Conservation (phyloP, 2,888 invertebrate genomes). For the Altica lythri region DNA sequence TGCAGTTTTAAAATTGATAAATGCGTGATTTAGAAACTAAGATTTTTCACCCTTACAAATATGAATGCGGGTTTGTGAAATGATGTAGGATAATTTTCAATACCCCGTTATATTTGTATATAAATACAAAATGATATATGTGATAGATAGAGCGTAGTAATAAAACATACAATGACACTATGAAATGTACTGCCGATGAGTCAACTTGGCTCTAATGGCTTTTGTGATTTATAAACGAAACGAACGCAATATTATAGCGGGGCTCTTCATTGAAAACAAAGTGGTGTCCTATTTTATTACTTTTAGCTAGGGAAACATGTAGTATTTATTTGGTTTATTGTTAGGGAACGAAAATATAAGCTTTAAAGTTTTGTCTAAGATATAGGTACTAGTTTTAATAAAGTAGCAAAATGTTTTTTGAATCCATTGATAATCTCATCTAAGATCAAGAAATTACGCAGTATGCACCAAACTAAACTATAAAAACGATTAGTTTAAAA, state of each 20-base stretch:
- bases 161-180: slow-evolving; percentile 44
- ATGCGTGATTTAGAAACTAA: too few relatives aligned
- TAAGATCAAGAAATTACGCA: too few relatives aligned
- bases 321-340: too few relatives aligned
- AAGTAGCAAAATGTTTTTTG: too few relatives aligned
- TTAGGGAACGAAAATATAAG: too few relatives aligned
- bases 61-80: neutral
- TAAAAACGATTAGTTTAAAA: too few relatives aligned
- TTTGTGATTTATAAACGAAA: slow-evolving; percentile 34
- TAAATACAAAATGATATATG: slow-evolving; percentile 34
- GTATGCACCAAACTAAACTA: too few relatives aligned
- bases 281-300: slow-evolving; percentile 19
- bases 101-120: slow-evolving; percentile 36
- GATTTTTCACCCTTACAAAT: neutral
- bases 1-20: too few relatives aligned
- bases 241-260: slow-evolving; percentile 22
- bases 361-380: too few relatives aligned
- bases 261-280: slow-evolving; percentile 24
- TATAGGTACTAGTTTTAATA: too few relatives aligned
- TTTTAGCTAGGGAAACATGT: too few relatives aligned
- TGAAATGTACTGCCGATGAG: slow-evolving; percentile 43
- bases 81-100: slow-evolving; percentile 17
- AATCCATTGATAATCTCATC: too few relatives aligned
- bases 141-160: slow-evolving; percentile 42
- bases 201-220: slow-evolving; percentile 40